A percentile compares a stretch with the other conserved stretches of the same genome.
These are phyloP conservation scores for Cryptoblepharus egeriae DNA, from an alignment of 2,797 vertebrate genomes.

Conservation along the genomic window DNA sequence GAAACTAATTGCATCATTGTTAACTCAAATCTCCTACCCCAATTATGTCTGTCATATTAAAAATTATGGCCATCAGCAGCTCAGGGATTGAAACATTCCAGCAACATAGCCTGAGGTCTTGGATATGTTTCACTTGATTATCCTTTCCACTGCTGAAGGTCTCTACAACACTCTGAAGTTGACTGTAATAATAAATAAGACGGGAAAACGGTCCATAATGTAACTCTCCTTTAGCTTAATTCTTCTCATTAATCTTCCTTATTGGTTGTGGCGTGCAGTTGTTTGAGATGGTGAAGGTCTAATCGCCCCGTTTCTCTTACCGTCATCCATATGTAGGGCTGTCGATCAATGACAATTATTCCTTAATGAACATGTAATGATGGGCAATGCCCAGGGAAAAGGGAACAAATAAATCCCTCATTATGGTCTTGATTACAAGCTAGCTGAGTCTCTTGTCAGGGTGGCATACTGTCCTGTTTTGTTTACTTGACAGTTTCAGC, in stretches of 20 bases:
- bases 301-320: constrained; percentile 76
- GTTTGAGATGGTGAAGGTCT: constrained; percentile 77
- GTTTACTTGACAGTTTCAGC: constrained; percentile 52
- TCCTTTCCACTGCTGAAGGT: constrained; percentile 39
- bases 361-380: constrained; percentile 83
- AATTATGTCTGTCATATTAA: constrained; percentile 19
- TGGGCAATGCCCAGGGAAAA: constrained; percentile 67
- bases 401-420: constrained; percentile 73
- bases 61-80: constrained; percentile 3
- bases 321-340: constrained; percentile 72
- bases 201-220: constrained; percentile 60
- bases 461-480: constrained; percentile 25
- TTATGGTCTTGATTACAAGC: constrained; percentile 60
- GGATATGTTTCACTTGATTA: constrained; percentile 8
- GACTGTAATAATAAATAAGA: constrained; percentile 51
- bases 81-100: constrained; percentile 32
- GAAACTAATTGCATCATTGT: constrained; percentile 28
- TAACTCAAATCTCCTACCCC: constrained; percentile 12
- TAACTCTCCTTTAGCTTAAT: constrained; percentile 64
- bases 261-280: constrained; percentile 78
- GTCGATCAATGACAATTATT: constrained; percentile 85
- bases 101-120: neutral
- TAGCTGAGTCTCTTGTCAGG: constrained; percentile 48
- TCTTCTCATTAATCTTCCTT: constrained; percentile 86
- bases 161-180: constrained; percentile 18